Conservation (phyloP, 2,113 vertebrate genomes). For the Actenoides lindsayi region DNA sequence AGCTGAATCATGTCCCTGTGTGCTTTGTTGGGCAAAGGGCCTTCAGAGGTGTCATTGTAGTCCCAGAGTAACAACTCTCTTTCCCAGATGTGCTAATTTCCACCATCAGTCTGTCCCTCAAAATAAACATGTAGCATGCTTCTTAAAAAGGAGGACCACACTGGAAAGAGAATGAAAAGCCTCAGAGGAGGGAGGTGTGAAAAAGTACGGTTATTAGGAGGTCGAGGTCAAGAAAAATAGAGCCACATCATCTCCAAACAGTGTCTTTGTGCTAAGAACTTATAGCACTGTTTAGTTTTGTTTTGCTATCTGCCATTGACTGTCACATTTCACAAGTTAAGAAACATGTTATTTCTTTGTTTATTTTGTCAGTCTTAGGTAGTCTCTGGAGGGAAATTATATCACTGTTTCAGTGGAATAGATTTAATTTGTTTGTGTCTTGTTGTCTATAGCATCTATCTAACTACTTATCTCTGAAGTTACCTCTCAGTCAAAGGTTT, state of each 20-base stretch:
- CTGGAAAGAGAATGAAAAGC: neutral
- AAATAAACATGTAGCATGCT: neutral
- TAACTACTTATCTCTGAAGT: constrained; percentile 75
- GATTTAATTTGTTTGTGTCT: constrained; percentile 80
- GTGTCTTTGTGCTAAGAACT: constrained; percentile 53
- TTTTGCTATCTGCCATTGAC: constrained; percentile 81
- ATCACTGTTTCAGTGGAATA: constrained; percentile 78
- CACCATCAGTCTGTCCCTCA: neutral
- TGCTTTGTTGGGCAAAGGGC: neutral
- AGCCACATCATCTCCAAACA: neutral
- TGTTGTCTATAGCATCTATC: constrained; percentile 76
- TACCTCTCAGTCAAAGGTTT: constrained; percentile 78
- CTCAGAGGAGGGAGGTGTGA: neutral
- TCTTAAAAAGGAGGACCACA: neutral
- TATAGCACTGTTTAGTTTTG: constrained; percentile 66
- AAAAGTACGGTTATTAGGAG: neutral
- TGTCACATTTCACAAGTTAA: constrained; percentile 83
- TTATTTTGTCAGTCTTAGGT: constrained; percentile 82
- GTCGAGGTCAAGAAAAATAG: neutral
- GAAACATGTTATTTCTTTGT: constrained; percentile 82
- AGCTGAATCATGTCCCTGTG: neutral
- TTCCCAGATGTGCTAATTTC: neutral
- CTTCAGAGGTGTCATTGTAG: neutral
- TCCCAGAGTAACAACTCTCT: neutral
- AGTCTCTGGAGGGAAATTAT: constrained; percentile 83